Conservation (phyloP, 23 tunicate genomes). For the Phallusia fumigata region DNA sequence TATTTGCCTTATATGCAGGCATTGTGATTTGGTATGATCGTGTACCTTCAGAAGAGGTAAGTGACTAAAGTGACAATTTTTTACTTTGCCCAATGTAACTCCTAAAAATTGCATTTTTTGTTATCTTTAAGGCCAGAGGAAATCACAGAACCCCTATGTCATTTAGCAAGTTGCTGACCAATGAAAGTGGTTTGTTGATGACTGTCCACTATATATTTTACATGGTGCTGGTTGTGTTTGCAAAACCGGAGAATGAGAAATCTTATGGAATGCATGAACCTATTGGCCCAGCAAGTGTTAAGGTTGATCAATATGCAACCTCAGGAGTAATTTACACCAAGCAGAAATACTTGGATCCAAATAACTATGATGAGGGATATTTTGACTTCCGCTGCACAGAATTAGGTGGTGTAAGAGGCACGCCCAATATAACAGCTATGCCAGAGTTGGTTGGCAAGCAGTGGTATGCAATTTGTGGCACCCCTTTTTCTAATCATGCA, state of each 20-base stretch:
- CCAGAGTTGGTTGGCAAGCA: constrained; percentile 64
- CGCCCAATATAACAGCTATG: constrained; percentile 64
- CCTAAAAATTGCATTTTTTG: too few species aligned
- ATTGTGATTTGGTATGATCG: constrained; percentile 68
- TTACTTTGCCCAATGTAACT: background rate
- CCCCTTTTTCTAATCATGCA: constrained; percentile 65
- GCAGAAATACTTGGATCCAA: constrained; percentile 83
- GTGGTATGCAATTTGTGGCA: constrained; percentile 86
- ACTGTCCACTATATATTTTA: constrained; percentile 57
- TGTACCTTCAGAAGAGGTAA: constrained; percentile 49
- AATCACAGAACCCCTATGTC: constrained; percentile 6
- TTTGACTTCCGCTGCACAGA: constrained; percentile 81
- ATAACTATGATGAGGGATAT: constrained; percentile 75
- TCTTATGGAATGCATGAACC: constrained; percentile 80
- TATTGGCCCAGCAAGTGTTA: constrained; percentile 52
- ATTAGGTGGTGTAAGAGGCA: constrained; percentile 40
- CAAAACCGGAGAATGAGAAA: constrained; percentile 68
- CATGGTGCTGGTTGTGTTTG: constrained; percentile 65
- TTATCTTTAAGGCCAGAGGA: constrained; percentile 45
- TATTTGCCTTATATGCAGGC: constrained; percentile 54
- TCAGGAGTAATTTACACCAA: constrained; percentile 78
- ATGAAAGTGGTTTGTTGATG: constrained; percentile 59
- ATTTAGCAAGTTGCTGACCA: constrained; percentile 32
- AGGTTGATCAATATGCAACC: constrained; percentile 60
- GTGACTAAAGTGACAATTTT: background rate